phyloP scores from a whole-genome alignment of 2,113 vertebrate genomes.

The Phalacrocorax brasilianus region DNA sequence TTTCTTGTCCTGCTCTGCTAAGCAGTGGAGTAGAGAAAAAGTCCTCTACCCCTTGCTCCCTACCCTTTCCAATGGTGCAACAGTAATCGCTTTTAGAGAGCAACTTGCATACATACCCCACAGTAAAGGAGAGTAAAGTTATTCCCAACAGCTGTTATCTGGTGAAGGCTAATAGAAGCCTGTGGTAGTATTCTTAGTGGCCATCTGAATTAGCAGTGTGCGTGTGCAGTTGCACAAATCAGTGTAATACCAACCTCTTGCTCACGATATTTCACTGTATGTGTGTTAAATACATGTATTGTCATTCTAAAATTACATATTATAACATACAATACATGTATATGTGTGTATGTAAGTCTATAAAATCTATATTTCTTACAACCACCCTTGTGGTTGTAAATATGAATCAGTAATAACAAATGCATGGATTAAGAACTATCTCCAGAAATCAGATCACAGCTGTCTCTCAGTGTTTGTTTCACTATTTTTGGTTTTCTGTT shows the following conservation, averaged over 20 bases:
- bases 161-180: background rate
- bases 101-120: background rate
- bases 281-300: background rate
- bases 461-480: background rate
- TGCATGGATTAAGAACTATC: background rate
- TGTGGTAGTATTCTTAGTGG: background rate
- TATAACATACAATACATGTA: background rate
- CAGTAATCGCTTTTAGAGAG: background rate
- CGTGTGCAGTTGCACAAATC: background rate
- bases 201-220: background rate
- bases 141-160: background rate
- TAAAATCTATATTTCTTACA: background rate
- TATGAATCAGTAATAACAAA: background rate
- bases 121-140: background rate
- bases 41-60: background rate
- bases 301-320: background rate
- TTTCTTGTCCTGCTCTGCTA: background rate
- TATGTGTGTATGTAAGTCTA: background rate
- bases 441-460: background rate
- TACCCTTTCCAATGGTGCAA: background rate
- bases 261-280: background rate
- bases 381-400: background rate
- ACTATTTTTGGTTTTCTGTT: background rate
- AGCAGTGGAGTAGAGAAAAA: background rate
- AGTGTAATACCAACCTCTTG: background rate